Conservation (phyloP, 2,797 vertebrate genomes). For the Poeciliopsis turneri region DNA sequence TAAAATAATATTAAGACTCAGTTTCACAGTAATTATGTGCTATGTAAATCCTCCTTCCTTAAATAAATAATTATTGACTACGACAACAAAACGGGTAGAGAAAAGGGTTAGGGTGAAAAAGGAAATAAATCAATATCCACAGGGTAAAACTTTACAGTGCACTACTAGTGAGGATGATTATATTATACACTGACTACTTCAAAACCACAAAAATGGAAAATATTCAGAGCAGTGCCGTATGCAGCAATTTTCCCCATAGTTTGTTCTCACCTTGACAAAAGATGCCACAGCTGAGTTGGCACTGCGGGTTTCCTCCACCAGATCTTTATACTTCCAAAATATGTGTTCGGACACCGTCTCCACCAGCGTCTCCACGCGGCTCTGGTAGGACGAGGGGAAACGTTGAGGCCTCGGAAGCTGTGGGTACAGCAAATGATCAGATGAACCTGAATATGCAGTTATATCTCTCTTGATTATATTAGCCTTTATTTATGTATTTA, state of each 20-base stretch:
- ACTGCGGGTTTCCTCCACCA: conserved; percentile 89
- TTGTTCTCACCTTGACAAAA: conserved; percentile 89
- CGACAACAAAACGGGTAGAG: neutral
- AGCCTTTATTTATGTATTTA: too few relatives aligned
- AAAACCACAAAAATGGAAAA: neutral
- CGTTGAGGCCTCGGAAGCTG: conserved; percentile 90
- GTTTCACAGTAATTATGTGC: neutral
- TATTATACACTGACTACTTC: neutral
- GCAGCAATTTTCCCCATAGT: neutral
- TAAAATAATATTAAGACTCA: neutral
- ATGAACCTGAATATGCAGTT: neutral
- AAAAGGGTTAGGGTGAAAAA: neutral
- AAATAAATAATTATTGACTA: neutral
- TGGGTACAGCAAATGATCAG: neutral
- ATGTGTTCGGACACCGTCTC: conserved; percentile 92
- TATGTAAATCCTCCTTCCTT: neutral
- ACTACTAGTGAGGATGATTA: neutral
- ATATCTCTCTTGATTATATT: neutral
- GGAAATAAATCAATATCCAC: neutral
- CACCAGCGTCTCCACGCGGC: conserved; percentile 88
- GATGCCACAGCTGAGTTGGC: conserved; percentile 90
- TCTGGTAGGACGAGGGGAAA: conserved; percentile 91
- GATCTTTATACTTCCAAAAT: conserved; percentile 91
- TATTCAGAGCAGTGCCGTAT: neutral
- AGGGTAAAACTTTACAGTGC: neutral